Base-by-base conservation (phyloP, 1,140 invertebrate genomes). In the Hyposmocoma kahamanoa region DNA sequence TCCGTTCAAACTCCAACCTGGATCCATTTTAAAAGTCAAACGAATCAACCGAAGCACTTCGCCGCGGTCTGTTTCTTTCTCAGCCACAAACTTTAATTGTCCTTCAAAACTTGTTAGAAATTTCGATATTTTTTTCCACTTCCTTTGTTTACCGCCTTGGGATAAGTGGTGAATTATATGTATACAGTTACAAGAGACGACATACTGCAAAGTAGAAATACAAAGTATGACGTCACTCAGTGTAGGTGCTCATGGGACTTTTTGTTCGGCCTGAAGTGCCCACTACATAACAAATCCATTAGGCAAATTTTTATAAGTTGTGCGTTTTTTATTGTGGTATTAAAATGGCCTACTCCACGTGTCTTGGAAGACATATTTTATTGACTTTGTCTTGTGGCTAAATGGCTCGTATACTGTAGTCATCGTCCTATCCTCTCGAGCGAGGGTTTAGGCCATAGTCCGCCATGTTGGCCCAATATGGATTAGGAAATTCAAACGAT, bases 11-110 rank as follows among this genome's bases (percentile, higher is more conserved):
- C 32, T 36, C 22, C 15, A 22, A 3, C 6, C 10, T 17, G 15
- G 59, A 62, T 59, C 57, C 62, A 47, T 55, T 44, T 47, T 55
- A 45, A 59, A 76, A 80, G 57, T 77, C 72, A 80, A 77, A 80
- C 70, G 77, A 77, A 80, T 80, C 69, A 73, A 69, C 53, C 48
- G 47, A 59, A 73, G 71, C 71, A 74, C 72, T 75, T 74, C 67
- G 22, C 48, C 48, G 41, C 45, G 45, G 42, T n/a, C n/a, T 48
- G 49, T 51, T 53, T 48, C 55, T 47, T 45, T 41, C 21, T 42
- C 56, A 56, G 58, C 56, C 53, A 62, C 53, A 59, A 80, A 77
- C 66, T 80, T 76, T 75, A 79, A 79, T 79, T 80, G 73, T 67
- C 62, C 59, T 58, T 22, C 70, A 47, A 42, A 50, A 54, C 62